phyloP scores from a whole-genome alignment of 1,140 invertebrate genomes.

The Drosophila tani region DNA sequence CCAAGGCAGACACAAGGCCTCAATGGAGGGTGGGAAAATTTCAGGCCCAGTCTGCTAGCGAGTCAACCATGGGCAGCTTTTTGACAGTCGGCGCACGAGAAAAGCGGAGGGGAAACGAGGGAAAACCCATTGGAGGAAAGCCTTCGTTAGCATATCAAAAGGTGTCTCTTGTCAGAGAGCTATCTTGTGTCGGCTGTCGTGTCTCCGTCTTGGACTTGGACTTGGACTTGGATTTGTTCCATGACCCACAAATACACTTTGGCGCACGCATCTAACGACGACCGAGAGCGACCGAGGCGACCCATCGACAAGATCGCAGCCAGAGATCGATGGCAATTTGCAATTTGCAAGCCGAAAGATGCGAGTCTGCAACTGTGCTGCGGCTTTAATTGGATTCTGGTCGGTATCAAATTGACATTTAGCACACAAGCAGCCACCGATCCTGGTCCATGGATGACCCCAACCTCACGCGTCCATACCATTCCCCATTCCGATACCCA shows the following conservation, averaged over 20 bases:
- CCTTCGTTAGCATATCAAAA: constrained; percentile 81
- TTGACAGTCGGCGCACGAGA: constrained; percentile 65
- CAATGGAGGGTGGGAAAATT: constrained; percentile 81
- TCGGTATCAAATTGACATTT: constrained; percentile 80
- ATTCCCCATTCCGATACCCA: constrained; percentile 27
- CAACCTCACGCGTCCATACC: constrained; percentile 70
- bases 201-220: constrained; percentile 29
- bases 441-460: constrained; percentile 51
- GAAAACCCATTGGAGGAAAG: constrained; percentile 13
- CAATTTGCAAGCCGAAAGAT: constrained; percentile 51
- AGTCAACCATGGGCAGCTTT: constrained; percentile 65
- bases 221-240: constrained; percentile 64
- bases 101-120: background rate
- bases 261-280: constrained; percentile 71
- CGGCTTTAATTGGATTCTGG: constrained; percentile 78
- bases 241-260: constrained; percentile 82
- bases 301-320: constrained; percentile 38
- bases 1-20: constrained; percentile 57
- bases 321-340: constrained; percentile 70
- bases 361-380: constrained; percentile 44
- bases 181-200: constrained; percentile 66
- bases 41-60: constrained; percentile 31
- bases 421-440: constrained; percentile 58
- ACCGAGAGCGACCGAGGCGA: constrained; percentile 31
- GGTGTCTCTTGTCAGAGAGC: constrained; percentile 76